Evolutionary conservation across 1,140 invertebrate species (phyloP), one percentile per base, ranked within the genome.

Genomic region (Nephila pilipes): DNA sequence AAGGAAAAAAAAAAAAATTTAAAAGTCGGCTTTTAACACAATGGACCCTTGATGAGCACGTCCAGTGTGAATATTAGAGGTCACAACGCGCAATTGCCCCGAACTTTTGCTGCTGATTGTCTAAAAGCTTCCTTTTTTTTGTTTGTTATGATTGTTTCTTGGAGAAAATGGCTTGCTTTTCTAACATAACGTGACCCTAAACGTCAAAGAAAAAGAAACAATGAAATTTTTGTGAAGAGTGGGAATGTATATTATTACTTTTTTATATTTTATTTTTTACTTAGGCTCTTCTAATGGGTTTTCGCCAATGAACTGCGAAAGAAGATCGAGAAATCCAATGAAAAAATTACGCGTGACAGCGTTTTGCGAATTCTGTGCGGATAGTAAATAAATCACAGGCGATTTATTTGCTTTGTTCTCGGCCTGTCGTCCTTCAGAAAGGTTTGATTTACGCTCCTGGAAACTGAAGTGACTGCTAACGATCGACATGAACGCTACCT

Each of bases 1-100:
- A 0, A 4, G 16, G 36, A 75, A 75, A 75, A 65, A 88, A 65
- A 14, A 14, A 69, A 69, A 46, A 46, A 65, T 69, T 88, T 88
- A 88, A 88, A 18, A 88, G 63, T 16, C 25, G 80, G 32, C 38
- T 88, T 88, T 88, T 88, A 88, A 88, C 85, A 88, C 85, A 88
- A 88, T 88, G 85, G 85, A 18, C 29, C 29, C 32, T 75, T 75
- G 69, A 75, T 75, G 69, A 75, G 85, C 85, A 65, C 85, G 85
- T 69, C 46, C 60, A 22, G 85, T 69, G 85, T 69, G 85, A 88
- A 88, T 88, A 88, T 88, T 69, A 69, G 85, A 54, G 85, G 85
- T 88, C 85, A 88, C 38, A 54, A 12, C 36, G 18, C 22, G 32
- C 69, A 81, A 25, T 65, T 65, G n/a, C 63, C 25, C 25, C 12